Evolutionary conservation across 2,797 vertebrate genomes (phyloP).

Genomic region (Lycodopsis pacificus): DNA sequence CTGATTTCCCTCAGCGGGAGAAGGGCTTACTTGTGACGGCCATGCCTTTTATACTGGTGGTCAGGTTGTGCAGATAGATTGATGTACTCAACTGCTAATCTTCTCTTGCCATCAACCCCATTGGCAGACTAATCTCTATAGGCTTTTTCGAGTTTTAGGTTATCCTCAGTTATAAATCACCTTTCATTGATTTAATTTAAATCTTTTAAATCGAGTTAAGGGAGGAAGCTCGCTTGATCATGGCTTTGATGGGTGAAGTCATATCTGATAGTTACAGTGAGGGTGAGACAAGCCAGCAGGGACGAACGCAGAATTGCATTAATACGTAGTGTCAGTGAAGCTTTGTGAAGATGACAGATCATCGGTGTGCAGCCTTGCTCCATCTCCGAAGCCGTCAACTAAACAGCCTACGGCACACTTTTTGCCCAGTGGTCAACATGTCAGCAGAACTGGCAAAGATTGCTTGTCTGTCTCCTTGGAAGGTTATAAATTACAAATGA

Average conservation of each 20-base stretch:
- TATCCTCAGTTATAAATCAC: conserved; percentile 11
- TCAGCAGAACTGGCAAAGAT: conserved; percentile 28
- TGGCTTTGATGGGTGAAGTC: conserved; percentile 24
- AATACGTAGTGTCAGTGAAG: conserved; percentile 34
- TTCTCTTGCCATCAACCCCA: conserved; percentile 27
- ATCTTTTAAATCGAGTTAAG: not conserved
- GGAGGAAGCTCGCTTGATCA: not conserved
- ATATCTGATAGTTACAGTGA: conserved; percentile 29
- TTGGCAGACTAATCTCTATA: conserved; percentile 30
- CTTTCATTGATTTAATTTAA: conserved; percentile 23
- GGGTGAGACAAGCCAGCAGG: conserved; percentile 22
- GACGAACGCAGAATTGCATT: conserved; percentile 23
- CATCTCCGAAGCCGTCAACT: conserved; percentile 39
- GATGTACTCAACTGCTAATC: conserved; percentile 51
- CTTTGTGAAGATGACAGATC: conserved; percentile 57
- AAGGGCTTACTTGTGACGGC: conserved; percentile 47
- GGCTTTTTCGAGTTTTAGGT: conserved; percentile 12
- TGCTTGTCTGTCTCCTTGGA: conserved; percentile 19
- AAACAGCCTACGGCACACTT: conserved; percentile 24
- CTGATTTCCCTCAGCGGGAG: conserved; percentile 70
- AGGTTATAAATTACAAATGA: conserved; percentile 11
- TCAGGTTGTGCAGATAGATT: conserved; percentile 50
- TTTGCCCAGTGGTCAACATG: conserved; percentile 42
- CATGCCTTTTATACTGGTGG: conserved; percentile 48
- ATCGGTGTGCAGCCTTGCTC: conserved; percentile 33